Percentiles rank a stretch among this genome's conserved stretches.
phyloP scores from a whole-genome alignment of 2,113 vertebrate genomes.

The Podiceps cristatus region DNA sequence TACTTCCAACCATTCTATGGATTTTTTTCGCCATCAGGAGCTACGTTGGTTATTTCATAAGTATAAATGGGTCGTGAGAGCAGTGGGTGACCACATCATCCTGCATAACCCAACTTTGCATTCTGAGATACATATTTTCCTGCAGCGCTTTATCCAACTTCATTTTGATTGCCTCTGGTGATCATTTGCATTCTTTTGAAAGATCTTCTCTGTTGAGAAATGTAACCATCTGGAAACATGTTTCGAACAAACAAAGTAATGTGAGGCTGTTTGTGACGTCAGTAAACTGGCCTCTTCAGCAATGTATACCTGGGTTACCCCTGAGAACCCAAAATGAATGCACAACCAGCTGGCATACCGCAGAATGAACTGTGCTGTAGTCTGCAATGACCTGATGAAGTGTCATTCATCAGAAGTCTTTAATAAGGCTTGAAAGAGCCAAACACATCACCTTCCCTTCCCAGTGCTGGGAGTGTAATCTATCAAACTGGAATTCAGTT shows the following conservation, averaged over 20 bases:
- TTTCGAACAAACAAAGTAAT: not conserved
- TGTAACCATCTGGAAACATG: not conserved
- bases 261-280: not conserved
- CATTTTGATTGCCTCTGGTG: not conserved
- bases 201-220: not conserved
- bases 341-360: not conserved
- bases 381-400: not conserved
- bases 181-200: not conserved
- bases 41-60: not conserved
- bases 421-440: not conserved
- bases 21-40: not conserved
- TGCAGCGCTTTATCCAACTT: not conserved
- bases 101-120: not conserved
- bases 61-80: not conserved
- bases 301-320: not conserved
- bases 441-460: not conserved
- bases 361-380: not conserved
- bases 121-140: not conserved
- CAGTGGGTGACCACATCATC: not conserved
- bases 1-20: not conserved
- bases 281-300: not conserved
- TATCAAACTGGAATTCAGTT: not conserved
- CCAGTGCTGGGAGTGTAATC: not conserved
- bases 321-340: not conserved
- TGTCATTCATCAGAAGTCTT: not conserved